Percentiles rank a stretch among this genome's conserved stretches.
Evolutionary conservation across 2,888 invertebrate species (phyloP).

Genomic region (Thecocarcelia acutangulata): DNA sequence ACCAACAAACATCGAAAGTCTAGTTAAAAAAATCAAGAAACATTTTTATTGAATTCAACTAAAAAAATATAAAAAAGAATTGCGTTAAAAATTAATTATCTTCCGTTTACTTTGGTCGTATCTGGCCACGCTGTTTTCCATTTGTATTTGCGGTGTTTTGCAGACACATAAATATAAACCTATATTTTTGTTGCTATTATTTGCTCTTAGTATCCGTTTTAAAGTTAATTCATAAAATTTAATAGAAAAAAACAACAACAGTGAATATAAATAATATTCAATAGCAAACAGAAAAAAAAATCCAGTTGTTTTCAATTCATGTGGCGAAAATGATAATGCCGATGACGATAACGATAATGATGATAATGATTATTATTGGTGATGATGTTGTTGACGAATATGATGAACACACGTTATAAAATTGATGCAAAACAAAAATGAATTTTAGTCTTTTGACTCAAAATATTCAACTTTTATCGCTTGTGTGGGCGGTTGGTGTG

Average conservation of each 20-base stretch:
- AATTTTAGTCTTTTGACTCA: slow-evolving; percentile 35
- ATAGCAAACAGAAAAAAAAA: slow-evolving; percentile 9
- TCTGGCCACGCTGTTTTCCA: too few species aligned
- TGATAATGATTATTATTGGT: not conserved
- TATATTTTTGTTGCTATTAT: not conserved
- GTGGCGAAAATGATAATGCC: not conserved
- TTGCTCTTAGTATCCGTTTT: slow-evolving; percentile 44
- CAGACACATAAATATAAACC: too few species aligned
- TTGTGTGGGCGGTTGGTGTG: slow-evolving; percentile 38
- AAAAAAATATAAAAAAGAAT: too few species aligned
- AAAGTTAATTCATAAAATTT: slow-evolving; percentile 45
- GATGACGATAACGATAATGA: slow-evolving; percentile 2
- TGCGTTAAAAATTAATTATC: too few species aligned
- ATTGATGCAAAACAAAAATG: slow-evolving; percentile 12
- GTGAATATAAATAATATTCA: not conserved
- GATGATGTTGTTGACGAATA: too few species aligned
- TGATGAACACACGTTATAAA: slow-evolving; percentile 7
- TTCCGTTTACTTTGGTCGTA: too few species aligned
- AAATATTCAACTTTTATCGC: slow-evolving; percentile 14
- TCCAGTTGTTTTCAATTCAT: slow-evolving; percentile 25
- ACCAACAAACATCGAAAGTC: too few species aligned
- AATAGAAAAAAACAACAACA: not conserved
- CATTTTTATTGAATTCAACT: too few species aligned
- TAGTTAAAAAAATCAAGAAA: too few species aligned
- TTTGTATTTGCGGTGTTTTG: not conserved